Conservation (phyloP, 2,888 invertebrate genomes). For the Trissolcus brochymenae region DNA sequence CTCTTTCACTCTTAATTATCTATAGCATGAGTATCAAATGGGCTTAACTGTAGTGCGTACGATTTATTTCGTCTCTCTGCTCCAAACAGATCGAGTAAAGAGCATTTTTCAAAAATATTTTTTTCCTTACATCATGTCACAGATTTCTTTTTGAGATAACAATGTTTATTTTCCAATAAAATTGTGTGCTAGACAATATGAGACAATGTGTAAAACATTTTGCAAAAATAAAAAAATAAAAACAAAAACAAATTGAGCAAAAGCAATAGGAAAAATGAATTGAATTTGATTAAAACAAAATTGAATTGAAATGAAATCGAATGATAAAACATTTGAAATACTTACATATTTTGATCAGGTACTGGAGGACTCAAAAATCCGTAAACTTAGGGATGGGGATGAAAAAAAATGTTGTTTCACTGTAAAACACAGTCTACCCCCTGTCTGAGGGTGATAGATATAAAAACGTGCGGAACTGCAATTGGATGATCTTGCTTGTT, state of each 20-base stretch:
- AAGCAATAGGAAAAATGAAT: neutral
- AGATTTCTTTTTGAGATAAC: no score
- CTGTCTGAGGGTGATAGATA: constrained; percentile 36
- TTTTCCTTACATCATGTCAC: no score
- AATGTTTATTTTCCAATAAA: no score
- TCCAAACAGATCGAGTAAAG: neutral
- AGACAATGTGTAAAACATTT: neutral
- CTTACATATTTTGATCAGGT: constrained; percentile 33
- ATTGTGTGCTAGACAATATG: neutral
- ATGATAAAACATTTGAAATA: no score
- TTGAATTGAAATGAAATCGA: no score
- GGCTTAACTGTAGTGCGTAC: neutral
- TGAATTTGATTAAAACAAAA: no score
- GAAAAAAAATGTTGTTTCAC: neutral
- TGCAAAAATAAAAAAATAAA: neutral
- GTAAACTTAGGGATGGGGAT: constrained; percentile 18
- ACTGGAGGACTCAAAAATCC: constrained; percentile 22
- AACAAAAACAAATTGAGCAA: no score
- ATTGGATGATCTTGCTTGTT: constrained; percentile 77
- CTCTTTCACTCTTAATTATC: constrained; percentile 23
- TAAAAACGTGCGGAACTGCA: constrained; percentile 77
- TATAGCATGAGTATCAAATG: neutral
- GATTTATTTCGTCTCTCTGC: neutral
- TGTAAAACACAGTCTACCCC: constrained; percentile 21
- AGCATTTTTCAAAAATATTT: neutral